Evolutionary conservation across 2,113 vertebrate species (phyloP).

Genomic region (Sprattus sprattus): DNA sequence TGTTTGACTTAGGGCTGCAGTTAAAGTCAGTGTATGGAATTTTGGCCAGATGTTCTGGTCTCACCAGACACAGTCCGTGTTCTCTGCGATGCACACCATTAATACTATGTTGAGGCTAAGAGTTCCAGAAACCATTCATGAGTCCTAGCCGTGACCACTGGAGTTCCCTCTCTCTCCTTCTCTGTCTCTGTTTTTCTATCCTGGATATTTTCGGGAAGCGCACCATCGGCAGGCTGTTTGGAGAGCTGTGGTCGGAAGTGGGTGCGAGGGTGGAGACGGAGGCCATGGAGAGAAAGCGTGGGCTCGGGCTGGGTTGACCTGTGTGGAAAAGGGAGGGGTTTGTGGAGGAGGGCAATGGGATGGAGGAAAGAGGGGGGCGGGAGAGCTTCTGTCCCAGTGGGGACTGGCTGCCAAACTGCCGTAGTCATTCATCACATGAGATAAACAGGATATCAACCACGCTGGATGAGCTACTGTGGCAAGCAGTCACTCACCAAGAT

Average conservation of each 20-base stretch:
- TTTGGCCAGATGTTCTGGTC: not conserved
- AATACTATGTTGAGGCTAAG: conserved; percentile 18
- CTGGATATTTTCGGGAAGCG: conserved; percentile 40
- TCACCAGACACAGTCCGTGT: not conserved
- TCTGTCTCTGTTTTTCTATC: conserved; percentile 25
- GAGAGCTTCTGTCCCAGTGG: not conserved
- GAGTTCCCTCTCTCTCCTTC: not conserved
- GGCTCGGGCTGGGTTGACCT: not conserved
- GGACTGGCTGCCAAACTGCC: not conserved
- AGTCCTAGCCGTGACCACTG: conserved; percentile 28
- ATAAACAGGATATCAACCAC: conserved; percentile 12
- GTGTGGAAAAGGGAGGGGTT: conserved; percentile 8
- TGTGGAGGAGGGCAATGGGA: not conserved
- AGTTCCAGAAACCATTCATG: conserved; percentile 39
- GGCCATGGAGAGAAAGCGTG: conserved; percentile 20
- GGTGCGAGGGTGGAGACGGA: conserved; percentile 34
- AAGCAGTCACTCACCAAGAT: not conserved
- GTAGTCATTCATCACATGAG: conserved; percentile 4
- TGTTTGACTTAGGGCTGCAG: not conserved
- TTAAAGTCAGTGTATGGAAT: conserved; percentile 1
- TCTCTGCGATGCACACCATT: conserved; percentile 21
- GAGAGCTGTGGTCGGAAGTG: conserved; percentile 51
- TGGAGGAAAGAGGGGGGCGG: not conserved
- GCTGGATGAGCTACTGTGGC: not conserved
- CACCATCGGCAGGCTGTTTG: conserved; percentile 36